Evolutionary conservation across 1,140 invertebrate genomes (phyloP).

Genomic region (Leptinotarsa undecemlineata): DNA sequence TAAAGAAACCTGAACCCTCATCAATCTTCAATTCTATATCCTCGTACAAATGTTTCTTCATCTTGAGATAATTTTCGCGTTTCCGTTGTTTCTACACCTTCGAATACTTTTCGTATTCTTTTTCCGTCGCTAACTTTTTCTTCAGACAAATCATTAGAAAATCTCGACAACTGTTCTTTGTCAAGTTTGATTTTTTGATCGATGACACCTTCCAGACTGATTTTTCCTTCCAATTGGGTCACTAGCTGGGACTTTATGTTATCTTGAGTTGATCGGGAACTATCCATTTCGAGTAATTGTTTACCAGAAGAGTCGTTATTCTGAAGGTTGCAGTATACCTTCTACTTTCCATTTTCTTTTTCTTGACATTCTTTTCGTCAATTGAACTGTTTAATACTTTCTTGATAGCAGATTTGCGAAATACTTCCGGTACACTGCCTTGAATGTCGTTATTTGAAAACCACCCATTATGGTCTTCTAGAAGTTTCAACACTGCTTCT

Average conservation of each 20-base stretch:
- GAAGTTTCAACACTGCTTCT: too few relatives aligned
- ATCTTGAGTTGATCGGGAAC: conserved; percentile 57
- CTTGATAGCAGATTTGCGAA: conserved; percentile 73
- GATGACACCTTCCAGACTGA: conserved; percentile 59
- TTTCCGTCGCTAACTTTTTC: conserved; percentile 30
- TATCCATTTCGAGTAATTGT: conserved; percentile 58
- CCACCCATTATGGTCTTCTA: too few relatives aligned
- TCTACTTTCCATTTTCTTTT: conserved; percentile 85
- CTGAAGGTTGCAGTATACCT: conserved; percentile 79
- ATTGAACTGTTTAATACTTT: conserved; percentile 72
- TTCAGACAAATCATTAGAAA: conserved; percentile 21
- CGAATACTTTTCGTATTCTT: conserved; percentile 51
- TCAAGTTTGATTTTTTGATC: conserved; percentile 59
- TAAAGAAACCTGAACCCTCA: conserved; percentile 57
- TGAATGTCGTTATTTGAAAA: conserved; percentile 82
- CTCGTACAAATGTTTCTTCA: conserved; percentile 76
- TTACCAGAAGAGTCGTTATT: conserved; percentile 57
- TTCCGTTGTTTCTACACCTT: conserved; percentile 79
- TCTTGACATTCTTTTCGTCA: conserved; percentile 61
- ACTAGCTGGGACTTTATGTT: conserved; percentile 56
- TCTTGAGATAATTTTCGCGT: conserved; percentile 76
- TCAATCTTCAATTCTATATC: conserved; percentile 82
- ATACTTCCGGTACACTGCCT: conserved; percentile 76
- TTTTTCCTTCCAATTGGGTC: conserved; percentile 55
- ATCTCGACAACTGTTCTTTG: conserved; percentile 59